Base-by-base conservation (phyloP, 2,888 invertebrate genomes). In the Pterostichus niger region DNA sequence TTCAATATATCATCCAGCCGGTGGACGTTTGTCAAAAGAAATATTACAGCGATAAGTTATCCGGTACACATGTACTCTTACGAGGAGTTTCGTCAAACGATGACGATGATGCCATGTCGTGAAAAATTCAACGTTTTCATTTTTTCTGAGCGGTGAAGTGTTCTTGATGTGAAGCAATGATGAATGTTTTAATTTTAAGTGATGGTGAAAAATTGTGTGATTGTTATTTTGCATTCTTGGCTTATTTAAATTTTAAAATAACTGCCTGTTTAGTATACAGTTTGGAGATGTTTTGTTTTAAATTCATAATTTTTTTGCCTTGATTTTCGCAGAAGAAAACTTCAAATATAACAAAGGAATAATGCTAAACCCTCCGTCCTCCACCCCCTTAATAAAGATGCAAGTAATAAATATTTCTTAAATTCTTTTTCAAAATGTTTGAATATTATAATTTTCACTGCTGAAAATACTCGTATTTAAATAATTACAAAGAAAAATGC, bases 11-110 rank as follows among this genome's bases (percentile, higher is more conserved):
- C 73, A 73, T n/a, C 15, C 13, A 15, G 13, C 3, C 15, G 49
- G 17, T 17, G 59, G 35, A 68, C 68, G 40, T 68, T 68, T 68
- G 68, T 68, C 68, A 68, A 13, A 68, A 13, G 33, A 73, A 73
- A 73, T 73, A 73, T 73, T 73, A 73, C 24, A 17, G 6, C 73
- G 49, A 73, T 73, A 73, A 73, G 6, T 73, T 46, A 46, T 24
- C 73, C 49, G 35, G 7, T n/a, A 7, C 11, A 10, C 11, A 10
- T 13, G 15, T 5, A 11, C 31, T 59, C 59, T 56, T 6, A 17
- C 17, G 59, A 1, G 11, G 17, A 59, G 10, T 59, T 17, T 59
- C 13, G 13, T 11, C 13, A 15, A 10, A 11, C 15, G 11, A 11
- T n/a, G 13, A 49, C 49, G 49, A 11, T 5, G 11, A 11, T n/a